Evolutionary conservation across 64 coral and sea anemone species (phyloP).

Genomic region (Acropora tenuis): DNA sequence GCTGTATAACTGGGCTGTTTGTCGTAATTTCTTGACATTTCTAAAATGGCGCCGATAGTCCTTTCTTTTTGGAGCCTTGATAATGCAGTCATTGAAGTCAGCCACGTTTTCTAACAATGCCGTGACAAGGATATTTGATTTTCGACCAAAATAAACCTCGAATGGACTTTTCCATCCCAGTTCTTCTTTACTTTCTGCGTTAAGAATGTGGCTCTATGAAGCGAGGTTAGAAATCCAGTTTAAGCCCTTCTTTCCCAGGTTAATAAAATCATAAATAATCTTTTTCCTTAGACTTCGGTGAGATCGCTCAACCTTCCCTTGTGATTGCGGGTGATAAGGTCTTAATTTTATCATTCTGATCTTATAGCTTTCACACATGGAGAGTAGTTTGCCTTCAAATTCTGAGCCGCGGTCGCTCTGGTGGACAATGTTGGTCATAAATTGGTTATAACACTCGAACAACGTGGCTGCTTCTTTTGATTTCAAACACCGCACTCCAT

Average conservation of each 20-base stretch:
- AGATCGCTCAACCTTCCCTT: neutral
- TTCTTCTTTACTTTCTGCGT: too few relatives aligned
- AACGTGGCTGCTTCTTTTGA: too few relatives aligned
- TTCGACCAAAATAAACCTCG: slow-evolving; percentile 55
- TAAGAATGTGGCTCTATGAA: too few relatives aligned
- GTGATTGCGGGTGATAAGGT: neutral
- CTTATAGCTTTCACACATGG: neutral
- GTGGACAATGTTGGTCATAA: neutral
- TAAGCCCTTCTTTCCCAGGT: too few relatives aligned
- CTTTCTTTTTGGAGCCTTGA: neutral
- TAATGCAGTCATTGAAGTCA: neutral
- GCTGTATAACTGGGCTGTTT: slow-evolving; percentile 3
- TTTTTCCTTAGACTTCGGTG: neutral
- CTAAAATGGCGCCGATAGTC: neutral
- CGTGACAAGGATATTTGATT: slow-evolving; percentile 26
- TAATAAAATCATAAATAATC: neutral
- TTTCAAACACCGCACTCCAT: too few relatives aligned
- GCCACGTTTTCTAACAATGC: neutral
- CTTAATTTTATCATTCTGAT: neutral
- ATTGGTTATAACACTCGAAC: neutral
- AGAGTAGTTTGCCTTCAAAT: neutral
- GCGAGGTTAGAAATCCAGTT: too few relatives aligned
- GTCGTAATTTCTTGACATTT: slow-evolving; percentile 14
- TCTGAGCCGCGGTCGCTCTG: neutral
- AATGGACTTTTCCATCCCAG: slow-evolving; percentile 3